Percentiles rank a stretch among this genome's conserved stretches.
Conservation (phyloP, 1,140 invertebrate species). For the Nasonia vitripennis region DNA sequence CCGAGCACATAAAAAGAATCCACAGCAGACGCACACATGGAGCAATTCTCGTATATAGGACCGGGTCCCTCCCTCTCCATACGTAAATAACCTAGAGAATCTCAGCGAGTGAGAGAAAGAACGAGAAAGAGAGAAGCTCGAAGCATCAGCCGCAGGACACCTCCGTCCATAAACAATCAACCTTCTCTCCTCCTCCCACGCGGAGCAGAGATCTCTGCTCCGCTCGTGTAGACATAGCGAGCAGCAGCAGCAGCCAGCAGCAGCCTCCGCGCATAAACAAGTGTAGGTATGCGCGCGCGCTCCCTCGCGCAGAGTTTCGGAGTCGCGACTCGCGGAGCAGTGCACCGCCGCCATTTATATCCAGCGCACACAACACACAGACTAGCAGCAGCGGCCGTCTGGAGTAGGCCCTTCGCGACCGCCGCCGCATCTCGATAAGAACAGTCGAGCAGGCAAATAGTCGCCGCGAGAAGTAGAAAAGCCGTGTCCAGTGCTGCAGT, state of each 20-base stretch:
- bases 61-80: neutral
- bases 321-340: neutral
- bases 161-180: conserved; percentile 21
- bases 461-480: neutral
- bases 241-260: neutral
- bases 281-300: conserved; percentile 12
- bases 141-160: conserved; percentile 17
- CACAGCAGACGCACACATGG: neutral
- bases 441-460: neutral
- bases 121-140: neutral
- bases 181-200: neutral
- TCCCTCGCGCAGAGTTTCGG: neutral
- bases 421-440: neutral
- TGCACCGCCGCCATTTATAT: conserved; percentile 45
- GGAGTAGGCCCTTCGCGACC: neutral
- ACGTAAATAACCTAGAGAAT: neutral
- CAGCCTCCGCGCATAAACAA: neutral
- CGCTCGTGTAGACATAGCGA: neutral
- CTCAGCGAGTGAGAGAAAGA: neutral
- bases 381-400: neutral
- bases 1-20: neutral
- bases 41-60: no score
- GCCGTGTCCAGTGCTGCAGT: neutral
- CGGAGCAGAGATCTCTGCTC: neutral
- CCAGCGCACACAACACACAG: neutral